These are phyloP conservation scores for Leptinotarsa defecta DNA, from an alignment of 1,140 invertebrate genomes.

Conservation along the genomic window DNA sequence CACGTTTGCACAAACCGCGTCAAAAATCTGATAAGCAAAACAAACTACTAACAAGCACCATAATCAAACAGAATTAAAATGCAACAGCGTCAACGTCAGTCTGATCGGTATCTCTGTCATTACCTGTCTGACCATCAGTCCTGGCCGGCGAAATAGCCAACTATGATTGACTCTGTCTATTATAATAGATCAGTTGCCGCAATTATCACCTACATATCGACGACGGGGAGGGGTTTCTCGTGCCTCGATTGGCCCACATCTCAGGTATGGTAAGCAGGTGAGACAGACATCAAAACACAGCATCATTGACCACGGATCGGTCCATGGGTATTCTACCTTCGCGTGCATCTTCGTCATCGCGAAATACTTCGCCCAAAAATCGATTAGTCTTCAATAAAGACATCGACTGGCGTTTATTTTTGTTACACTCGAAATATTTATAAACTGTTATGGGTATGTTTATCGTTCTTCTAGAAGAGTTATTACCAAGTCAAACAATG, in stretches of 20 bases:
- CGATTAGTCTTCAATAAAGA: slow-evolving; percentile 18
- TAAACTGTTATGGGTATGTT: slow-evolving; percentile 22
- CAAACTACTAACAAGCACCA: slow-evolving; percentile 14
- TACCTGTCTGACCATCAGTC: neutral
- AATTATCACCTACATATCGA: slow-evolving; percentile 29
- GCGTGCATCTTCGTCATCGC: neutral
- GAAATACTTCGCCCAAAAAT: slow-evolving; percentile 10
- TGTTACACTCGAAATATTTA: slow-evolving; percentile 13
- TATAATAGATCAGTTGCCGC: slow-evolving; percentile 22
- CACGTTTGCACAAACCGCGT: slow-evolving; percentile 8
- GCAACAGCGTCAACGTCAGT: neutral
- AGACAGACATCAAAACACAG: slow-evolving; percentile 29
- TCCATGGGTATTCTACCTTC: slow-evolving; percentile 7
- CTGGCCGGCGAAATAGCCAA: neutral
- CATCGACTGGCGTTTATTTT: slow-evolving; percentile 14
- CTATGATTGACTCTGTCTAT: slow-evolving; percentile 21
- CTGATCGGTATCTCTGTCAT: neutral
- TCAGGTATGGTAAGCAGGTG: slow-evolving; percentile 30
- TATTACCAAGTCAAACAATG: slow-evolving; percentile 25
- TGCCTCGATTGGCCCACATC: slow-evolving; percentile 28
- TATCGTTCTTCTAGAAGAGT: slow-evolving; percentile 19
- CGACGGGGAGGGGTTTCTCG: slow-evolving; percentile 15
- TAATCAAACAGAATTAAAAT: neutral
- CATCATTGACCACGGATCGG: slow-evolving; percentile 29
- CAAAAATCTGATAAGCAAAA: slow-evolving; percentile 17